These are phyloP conservation scores for Nerophis lumbriciformis DNA, from an alignment of 2,113 vertebrate species.

Conservation along the genomic window DNA sequence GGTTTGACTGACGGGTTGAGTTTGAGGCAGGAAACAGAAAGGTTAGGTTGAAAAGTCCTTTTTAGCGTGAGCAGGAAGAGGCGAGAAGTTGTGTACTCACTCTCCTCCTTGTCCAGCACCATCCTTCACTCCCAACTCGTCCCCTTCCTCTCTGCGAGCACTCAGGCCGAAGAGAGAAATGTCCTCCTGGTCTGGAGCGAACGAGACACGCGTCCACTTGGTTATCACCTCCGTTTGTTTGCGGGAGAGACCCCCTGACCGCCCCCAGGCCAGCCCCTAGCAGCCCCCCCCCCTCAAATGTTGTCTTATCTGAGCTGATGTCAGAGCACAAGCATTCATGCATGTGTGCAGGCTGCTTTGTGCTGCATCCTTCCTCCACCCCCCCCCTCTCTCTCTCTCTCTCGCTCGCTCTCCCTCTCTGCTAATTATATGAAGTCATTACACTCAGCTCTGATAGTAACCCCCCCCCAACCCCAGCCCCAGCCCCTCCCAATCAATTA, in stretches of 20 bases:
- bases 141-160: not conserved
- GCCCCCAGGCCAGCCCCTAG: not conserved
- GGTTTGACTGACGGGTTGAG: too few species aligned
- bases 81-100: constrained; percentile 70
- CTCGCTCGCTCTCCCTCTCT: constrained; percentile 53
- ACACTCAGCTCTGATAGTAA: constrained; percentile 94
- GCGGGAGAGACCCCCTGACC: not conserved
- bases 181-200: not conserved
- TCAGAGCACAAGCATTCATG: constrained; percentile 48
- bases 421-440: constrained; percentile 99
- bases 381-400: constrained; percentile 5
- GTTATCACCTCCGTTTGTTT: not conserved
- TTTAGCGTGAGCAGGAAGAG: not conserved
- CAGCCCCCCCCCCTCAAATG: constrained; percentile 10
- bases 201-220: not conserved
- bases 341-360: constrained; percentile 36
- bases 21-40: too few species aligned
- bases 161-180: not conserved
- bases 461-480: constrained; percentile 72
- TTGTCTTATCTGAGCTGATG: constrained; percentile 40
- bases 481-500: constrained; percentile 92
- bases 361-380: constrained; percentile 34
- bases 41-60: too few species aligned
- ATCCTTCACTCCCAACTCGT: constrained; percentile 65
- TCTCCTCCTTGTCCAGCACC: constrained; percentile 96